phyloP scores from a whole-genome alignment of 2,113 vertebrate species.

The Tricholaema leucomelas region DNA sequence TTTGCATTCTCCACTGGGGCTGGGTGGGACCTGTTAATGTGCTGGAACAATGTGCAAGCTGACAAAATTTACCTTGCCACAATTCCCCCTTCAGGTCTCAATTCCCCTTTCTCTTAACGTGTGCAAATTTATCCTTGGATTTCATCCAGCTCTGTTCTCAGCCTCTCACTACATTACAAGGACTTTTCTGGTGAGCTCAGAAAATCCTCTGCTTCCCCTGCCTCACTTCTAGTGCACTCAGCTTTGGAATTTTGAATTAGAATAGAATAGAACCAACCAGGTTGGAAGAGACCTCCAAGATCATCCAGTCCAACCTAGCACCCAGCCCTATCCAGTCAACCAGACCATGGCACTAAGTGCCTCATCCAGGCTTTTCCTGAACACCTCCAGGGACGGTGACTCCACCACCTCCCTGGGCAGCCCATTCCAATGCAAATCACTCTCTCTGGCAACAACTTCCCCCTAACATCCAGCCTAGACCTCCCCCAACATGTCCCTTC shows the following conservation, averaged over 20 bases:
- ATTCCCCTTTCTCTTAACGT: background rate
- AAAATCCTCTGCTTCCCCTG: background rate
- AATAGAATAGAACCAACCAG: no score
- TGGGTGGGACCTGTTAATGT: rapidly evolving
- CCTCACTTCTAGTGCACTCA: background rate
- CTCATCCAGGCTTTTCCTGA: no score
- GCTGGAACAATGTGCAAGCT: background rate
- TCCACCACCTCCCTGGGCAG: no score
- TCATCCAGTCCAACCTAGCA: no score
- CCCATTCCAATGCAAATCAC: no score
- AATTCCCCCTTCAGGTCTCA: background rate
- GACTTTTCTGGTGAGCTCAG: background rate
- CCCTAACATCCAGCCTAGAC: no score
- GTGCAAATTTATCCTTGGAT: background rate
- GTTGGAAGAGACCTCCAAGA: no score
- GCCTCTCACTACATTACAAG: background rate
- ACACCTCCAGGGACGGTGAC: no score
- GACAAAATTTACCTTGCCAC: background rate
- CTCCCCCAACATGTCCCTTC: no score
- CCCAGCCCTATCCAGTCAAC: no score
- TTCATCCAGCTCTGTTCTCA: background rate
- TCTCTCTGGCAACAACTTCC: no score
- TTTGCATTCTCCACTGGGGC: background rate
- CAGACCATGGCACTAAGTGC: no score
- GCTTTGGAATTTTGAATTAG: rapidly evolving